Percentiles rank a stretch among this genome's conserved stretches.
These are phyloP conservation scores for Oreochromis niloticus DNA, from an alignment of 2,113 vertebrate genomes.

Conservation along the genomic window DNA sequence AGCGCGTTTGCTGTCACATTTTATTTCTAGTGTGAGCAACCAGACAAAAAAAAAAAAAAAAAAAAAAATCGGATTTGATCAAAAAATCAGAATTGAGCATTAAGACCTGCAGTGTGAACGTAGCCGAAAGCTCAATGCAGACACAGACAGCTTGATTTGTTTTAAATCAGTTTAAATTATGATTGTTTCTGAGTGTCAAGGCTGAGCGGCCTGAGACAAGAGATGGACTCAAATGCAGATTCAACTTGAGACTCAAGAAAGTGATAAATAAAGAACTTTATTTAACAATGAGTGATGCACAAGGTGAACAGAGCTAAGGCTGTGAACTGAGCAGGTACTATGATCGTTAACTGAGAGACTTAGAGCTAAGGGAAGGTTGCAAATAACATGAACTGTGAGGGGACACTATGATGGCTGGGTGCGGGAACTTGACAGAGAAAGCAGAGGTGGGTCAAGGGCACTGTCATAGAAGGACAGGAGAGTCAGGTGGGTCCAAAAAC, in stretches of 20 bases:
- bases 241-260: background rate
- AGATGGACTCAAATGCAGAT: background rate
- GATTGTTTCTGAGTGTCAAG: background rate
- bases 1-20: no score
- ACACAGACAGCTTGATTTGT: background rate
- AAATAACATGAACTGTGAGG: background rate
- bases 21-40: no score
- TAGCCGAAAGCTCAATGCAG: background rate
- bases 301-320: background rate
- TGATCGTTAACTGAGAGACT: background rate
- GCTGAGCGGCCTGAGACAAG: background rate
- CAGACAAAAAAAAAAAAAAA: no score
- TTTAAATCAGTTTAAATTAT: background rate
- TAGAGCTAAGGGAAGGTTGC: background rate
- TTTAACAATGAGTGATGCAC: background rate
- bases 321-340: background rate
- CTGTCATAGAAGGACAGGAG: background rate
- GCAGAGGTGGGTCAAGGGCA: background rate
- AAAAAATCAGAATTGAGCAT: no score
- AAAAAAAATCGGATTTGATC: no score
- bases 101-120: no score
- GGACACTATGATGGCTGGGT: background rate
- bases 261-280: fast-evolving
- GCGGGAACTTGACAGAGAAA: background rate
- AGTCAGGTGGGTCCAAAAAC: background rate